phyloP scores from a whole-genome alignment of 2,888 invertebrate species.

The Mimas tiliae region DNA sequence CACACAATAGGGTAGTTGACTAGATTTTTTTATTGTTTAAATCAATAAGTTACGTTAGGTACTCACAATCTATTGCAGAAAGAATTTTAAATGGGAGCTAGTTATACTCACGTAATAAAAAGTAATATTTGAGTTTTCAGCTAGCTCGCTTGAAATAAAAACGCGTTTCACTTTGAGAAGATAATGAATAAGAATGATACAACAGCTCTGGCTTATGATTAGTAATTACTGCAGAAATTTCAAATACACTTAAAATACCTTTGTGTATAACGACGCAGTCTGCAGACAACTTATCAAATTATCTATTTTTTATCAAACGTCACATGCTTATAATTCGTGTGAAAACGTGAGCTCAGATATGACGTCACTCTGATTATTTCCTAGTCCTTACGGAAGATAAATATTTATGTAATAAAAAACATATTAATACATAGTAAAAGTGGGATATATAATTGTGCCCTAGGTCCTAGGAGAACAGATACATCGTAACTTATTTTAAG shows the following conservation, averaged over 20 bases:
- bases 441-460: too few relatives aligned
- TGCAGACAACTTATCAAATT: too few relatives aligned
- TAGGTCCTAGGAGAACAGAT: too few relatives aligned
- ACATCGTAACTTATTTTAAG: too few relatives aligned
- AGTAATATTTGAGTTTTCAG: neutral
- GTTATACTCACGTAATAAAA: neutral
- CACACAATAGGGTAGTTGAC: too few relatives aligned
- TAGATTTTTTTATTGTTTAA: too few relatives aligned
- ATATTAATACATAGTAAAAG: neutral
- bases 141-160: neutral
- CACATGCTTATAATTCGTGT: neutral
- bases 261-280: too few relatives aligned
- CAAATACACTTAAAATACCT: too few relatives aligned
- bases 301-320: neutral
- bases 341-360: neutral
- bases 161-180: neutral
- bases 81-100: neutral
- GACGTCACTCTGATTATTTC: neutral
- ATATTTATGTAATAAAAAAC: neutral
- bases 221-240: too few relatives aligned
- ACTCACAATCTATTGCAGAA: too few relatives aligned
- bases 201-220: too few relatives aligned
- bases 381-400: neutral
- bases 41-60: too few relatives aligned
- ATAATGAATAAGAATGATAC: neutral